These are phyloP conservation scores for Enteromius mattozi DNA, from an alignment of 2,797 vertebrate genomes.

Conservation along the genomic window DNA sequence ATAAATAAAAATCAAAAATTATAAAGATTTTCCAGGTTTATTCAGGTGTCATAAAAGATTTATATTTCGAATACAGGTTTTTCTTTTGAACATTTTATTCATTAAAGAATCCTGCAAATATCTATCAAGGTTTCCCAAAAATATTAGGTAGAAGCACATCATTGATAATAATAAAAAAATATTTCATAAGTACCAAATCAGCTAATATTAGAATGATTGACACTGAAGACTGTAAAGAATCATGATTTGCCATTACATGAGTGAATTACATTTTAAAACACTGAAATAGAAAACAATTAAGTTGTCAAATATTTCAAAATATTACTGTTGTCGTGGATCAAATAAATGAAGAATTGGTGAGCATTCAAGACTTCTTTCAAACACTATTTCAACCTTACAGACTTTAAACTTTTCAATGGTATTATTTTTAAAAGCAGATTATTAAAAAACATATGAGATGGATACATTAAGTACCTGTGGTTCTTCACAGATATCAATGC, in stretches of 20 bases:
- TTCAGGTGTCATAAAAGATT: background rate
- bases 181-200: background rate
- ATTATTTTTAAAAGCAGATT: background rate
- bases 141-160: too few relatives aligned
- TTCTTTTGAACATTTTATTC: background rate
- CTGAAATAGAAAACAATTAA: background rate
- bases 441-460: background rate
- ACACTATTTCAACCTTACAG: background rate
- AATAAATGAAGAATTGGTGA: background rate
- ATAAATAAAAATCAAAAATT: background rate
- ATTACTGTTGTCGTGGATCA: background rate
- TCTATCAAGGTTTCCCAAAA: background rate
- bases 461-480: constrained; percentile 77
- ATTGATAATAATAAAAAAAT: background rate
- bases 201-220: background rate
- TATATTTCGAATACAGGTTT: background rate
- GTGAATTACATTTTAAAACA: background rate
- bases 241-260: background rate
- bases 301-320: background rate
- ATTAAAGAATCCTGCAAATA: background rate
- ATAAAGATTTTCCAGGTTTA: background rate
- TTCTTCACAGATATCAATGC: constrained; percentile 84
- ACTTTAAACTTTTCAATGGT: background rate
- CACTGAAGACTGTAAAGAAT: background rate
- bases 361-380: background rate